Base-by-base conservation (phyloP, 2,113 vertebrate species). In the Sialia sialis region DNA sequence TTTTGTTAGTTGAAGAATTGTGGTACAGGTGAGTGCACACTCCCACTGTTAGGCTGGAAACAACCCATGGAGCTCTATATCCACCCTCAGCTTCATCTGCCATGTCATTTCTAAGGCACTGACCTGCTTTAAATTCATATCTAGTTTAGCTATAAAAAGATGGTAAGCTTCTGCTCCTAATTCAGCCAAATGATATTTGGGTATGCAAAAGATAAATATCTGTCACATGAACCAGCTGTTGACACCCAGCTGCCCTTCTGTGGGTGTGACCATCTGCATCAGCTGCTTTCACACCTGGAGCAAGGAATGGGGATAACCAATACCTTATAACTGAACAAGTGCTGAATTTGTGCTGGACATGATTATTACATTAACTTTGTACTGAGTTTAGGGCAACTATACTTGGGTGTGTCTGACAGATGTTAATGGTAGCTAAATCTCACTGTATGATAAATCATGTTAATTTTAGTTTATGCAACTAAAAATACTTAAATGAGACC, bases 11-110 rank as follows among this genome's bases (percentile, higher is more conserved):
- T 52, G 27, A 29, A 13, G 29, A 70, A 43, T 48, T 62, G 20
- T 6, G 4, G 22, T 12, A n/a, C 1, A 39, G 16, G 6, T 4
- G 9, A 21, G n/a, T 32, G 13, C 16, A 19, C 2, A 0, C 17
- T 52, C 56, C 13, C 7, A 7, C 2, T 2, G 0, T 20, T 20
- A 46, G 18, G 6, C 30, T 70, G 22, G 41, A 52, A 70, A 39
- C 11, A 34, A 16, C 6, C 7, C 54, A 0, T 20, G 30, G 54
- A 79, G 4, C 29, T 58, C 19, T 75, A 6, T 27, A 36, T 26
- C 19, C 43, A 30, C 20, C 49, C 13, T 12, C 12, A 62, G 3
- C 16, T 48, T 46, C 27, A 64, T 29, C n/a, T 66, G 16, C 13
- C 6, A 6, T 22, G 20, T 30, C 18, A 78, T 43, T 60, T 18